Conservation (phyloP, 2,113 vertebrate species). For the Callipepla squamata region DNA sequence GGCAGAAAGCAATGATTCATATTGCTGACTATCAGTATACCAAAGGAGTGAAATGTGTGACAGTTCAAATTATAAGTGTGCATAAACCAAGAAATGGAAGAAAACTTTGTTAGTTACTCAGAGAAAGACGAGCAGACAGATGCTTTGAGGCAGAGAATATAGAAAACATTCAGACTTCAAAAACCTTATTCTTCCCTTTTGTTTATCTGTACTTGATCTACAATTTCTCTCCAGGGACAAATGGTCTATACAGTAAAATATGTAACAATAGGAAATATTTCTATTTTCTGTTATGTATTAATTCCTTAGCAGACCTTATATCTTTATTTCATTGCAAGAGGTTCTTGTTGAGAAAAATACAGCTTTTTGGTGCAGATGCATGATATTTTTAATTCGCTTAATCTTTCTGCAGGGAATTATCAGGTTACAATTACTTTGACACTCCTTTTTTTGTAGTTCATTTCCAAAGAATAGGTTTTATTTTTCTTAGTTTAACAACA, state of each 20-base stretch:
- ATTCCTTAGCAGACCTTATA: neutral
- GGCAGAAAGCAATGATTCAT: neutral
- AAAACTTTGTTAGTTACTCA: neutral
- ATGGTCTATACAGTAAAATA: neutral
- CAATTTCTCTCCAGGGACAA: neutral
- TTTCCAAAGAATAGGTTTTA: neutral
- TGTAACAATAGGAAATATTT: neutral
- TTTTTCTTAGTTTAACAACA: neutral
- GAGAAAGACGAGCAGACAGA: neutral
- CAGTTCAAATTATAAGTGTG: neutral
- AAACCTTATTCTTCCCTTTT: neutral
- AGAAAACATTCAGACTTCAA: neutral
- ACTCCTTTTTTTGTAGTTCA: neutral
- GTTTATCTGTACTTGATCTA: neutral
- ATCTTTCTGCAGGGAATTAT: neutral
- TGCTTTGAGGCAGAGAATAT: neutral
- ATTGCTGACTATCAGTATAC: neutral
- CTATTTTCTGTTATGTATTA: neutral
- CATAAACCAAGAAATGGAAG: neutral
- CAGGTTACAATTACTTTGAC: neutral
- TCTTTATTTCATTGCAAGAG: neutral
- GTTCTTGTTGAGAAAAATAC: neutral
- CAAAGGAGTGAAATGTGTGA: neutral
- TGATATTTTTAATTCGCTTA: neutral
- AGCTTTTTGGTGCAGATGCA: neutral